Base-by-base conservation (phyloP, 2,797 vertebrate species). In the Poecilia gillii region DNA sequence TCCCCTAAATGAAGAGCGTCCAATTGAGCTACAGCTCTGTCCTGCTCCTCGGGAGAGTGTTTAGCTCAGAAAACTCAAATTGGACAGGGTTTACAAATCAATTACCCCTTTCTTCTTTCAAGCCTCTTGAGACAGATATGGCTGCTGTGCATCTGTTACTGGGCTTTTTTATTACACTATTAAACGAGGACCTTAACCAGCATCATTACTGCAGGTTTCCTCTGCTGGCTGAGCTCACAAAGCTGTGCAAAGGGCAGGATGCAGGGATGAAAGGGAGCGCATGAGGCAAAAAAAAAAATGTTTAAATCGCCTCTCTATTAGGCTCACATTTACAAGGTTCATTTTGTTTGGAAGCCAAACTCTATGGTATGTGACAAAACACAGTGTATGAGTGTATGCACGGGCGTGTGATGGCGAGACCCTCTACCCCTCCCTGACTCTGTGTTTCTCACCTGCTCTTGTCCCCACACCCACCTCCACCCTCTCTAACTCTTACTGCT, bases 161-260 rank as follows among this genome's bases (percentile, higher is more conserved):
- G 88, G 87, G 84, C 84, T 73, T 90, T 92, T 93, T 94, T 90
- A 95, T 93, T 92, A 83, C 86, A 83, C 87, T 91, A 92, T 94
- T 93, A 94, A 93, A 91, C 79, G 80, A 82, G 88, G 84, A 88
- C 82, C 89, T 93, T 93, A 94, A 91, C 90, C 84, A 81, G 87
- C 89, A 92, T 92, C 89, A 92, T 94, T 94, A 94, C 70, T 90
- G 89, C 88, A 92, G 91, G 88, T 92, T 90, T 92, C 89, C 92
- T 93, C 86, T 81, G 6, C 81, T 88, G 85, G 89, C 84, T 85
- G 47, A 51, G 84, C 87, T 89, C 87, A 79, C 81, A 41, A 91
- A 87, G 83, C 86, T 16, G 66, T 33, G 90, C 89, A 85, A 89
- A 91, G 90, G 90, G 87, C 90, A 94, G 92, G 88, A 93, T 91